Conservation (phyloP, 2,888 invertebrate species). For the Ophion ventricosus region DNA sequence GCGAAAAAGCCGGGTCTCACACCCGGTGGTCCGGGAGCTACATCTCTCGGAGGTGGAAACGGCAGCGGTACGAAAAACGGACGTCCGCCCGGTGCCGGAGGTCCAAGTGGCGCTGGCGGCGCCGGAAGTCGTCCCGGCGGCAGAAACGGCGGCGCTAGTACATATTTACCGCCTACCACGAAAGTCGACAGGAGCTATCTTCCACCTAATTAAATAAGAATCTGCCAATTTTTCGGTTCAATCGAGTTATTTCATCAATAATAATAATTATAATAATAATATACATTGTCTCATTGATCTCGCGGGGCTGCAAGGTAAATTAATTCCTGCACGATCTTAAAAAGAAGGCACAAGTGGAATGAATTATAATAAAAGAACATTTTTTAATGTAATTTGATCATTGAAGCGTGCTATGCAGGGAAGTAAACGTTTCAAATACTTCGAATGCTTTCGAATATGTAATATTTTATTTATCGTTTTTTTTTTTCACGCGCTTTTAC, state of each 20-base stretch:
- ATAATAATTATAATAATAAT: slow-evolving; percentile 19
- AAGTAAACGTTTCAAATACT: slow-evolving; percentile 41
- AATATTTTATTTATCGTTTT: neutral
- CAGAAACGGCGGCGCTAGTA: slow-evolving; percentile 60
- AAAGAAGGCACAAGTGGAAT: neutral
- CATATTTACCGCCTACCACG: slow-evolving; percentile 74
- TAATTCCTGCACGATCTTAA: neutral
- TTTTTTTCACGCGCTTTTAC: neutral
- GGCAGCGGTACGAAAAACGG: slow-evolving; percentile 39
- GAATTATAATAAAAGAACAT: slow-evolving; percentile 24
- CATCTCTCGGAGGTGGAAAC: slow-evolving; percentile 50
- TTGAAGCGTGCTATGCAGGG: neutral
- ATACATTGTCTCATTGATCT: slow-evolving; percentile 50
- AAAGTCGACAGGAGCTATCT: slow-evolving; percentile 75
- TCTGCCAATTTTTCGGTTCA: neutral
- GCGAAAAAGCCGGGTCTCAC: slow-evolving; percentile 54
- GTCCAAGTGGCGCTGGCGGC: slow-evolving; percentile 41
- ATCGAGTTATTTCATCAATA: neutral
- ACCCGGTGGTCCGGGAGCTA: slow-evolving; percentile 62
- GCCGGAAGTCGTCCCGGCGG: slow-evolving; percentile 48
- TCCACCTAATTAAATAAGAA: slow-evolving; percentile 71
- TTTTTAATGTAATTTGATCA: neutral
- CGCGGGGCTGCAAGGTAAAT: slow-evolving; percentile 23
- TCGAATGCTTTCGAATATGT: slow-evolving; percentile 20
- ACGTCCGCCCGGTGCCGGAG: neutral